Evolutionary conservation across 2,888 invertebrate species (phyloP), one percentile per base, ranked within the genome.

Genomic region (Oligia latruncula): DNA sequence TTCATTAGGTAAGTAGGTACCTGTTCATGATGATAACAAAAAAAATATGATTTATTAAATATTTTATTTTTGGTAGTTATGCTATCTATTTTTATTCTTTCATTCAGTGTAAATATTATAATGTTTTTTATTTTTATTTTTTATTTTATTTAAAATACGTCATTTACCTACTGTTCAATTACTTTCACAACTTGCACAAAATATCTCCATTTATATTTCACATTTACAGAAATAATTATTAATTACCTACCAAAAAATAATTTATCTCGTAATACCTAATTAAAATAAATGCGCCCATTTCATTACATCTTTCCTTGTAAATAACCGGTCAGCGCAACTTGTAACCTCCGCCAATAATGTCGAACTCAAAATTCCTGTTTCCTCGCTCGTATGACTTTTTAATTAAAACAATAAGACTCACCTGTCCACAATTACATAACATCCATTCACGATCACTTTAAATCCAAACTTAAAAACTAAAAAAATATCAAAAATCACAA

Each of bases 381-480:
- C 78, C 68, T 71, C 65, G 52, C 60, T 78, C 65, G 72, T 80
- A 86, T 65, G 78, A 81, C 78, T 84, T 84, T 77, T 84, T 78
- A 89, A 83, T 85, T 80, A 78, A 89, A 86, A 83, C 68, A 86
- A 85, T 81, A 67, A 43, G 8, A 75, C 90, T 86, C 70, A 89
- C 89, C 89, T 90, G 87, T 87, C 68, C 85, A 87, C 80, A 70
- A 58, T 88, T 85, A 90, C 80, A 79, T 85, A 87, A 87, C 77
- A 88, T 90, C 90, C 90, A 90, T 85, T 78, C 73, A 86, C 80
- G 71, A 80, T 40, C 86, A 88, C 88, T 68, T 55, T 46, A 70
- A 72, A 84, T 81, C 83, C 76, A 74, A 80, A 78, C 15, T 46
- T 49, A 15, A 71, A 81, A 70, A 71, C 71, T 35, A 23, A 60